Evolutionary conservation across 2,797 vertebrate genomes (phyloP).

Genomic region (Characodon lateralis): DNA sequence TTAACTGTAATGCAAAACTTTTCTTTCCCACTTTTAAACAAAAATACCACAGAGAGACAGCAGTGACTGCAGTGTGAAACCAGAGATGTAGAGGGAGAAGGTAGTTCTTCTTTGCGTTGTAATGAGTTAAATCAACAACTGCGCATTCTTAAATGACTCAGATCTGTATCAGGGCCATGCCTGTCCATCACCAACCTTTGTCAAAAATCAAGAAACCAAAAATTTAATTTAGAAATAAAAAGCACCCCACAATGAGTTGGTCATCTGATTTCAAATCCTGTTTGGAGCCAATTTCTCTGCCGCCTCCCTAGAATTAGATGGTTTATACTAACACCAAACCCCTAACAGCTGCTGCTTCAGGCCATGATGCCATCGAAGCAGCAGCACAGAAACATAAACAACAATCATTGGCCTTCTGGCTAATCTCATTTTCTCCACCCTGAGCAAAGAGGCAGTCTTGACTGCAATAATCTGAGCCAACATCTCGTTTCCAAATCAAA

Average conservation of each 20-base stretch:
- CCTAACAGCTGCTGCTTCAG: constrained; percentile 47
- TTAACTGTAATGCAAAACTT: not conserved
- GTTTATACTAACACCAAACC: constrained; percentile 28
- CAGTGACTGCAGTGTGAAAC: not conserved
- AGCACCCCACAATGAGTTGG: not conserved
- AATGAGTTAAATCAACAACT: too few relatives aligned
- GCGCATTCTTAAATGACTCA: not conserved
- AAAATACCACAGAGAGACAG: not conserved
- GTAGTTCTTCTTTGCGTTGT: too few relatives aligned
- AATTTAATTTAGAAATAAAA: constrained; percentile 9
- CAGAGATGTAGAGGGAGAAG: not conserved
- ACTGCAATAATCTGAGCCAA: not conserved
- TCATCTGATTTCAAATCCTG: constrained; percentile 33
- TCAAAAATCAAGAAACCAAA: not conserved
- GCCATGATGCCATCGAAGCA: constrained; percentile 15
- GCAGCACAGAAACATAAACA: constrained; percentile 13
- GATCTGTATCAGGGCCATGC: not conserved
- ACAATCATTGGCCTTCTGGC: constrained; percentile 35
- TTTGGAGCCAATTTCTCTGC: constrained; percentile 30
- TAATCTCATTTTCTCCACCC: constrained; percentile 33
- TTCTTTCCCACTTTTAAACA: not conserved
- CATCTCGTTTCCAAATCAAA: constrained; percentile 1
- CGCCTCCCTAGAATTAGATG: constrained; percentile 29
- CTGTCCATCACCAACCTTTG: not conserved
- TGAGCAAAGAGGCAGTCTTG: not conserved